Percentiles rank a stretch among this genome's conserved stretches.
Conservation (phyloP, 2,113 vertebrate genomes). For the Festucalex cinctus region DNA sequence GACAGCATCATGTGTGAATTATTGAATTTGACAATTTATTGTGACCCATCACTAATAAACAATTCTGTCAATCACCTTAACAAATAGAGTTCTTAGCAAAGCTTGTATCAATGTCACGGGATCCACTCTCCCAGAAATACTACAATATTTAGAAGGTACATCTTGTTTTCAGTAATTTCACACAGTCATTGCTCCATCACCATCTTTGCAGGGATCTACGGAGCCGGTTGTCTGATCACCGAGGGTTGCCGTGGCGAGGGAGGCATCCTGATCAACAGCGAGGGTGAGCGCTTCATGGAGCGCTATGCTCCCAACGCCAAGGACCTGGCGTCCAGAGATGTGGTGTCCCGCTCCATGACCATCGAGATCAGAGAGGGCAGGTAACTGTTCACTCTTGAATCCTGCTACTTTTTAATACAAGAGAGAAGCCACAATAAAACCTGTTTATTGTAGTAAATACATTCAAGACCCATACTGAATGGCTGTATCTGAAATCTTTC, state of each 20-base stretch:
- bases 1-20: background rate
- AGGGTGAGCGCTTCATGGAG: constrained; percentile 98
- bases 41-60: background rate
- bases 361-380: constrained; percentile 97
- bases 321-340: constrained; percentile 94
- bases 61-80: background rate
- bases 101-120: background rate
- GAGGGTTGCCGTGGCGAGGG: constrained; percentile 97
- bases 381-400: constrained; percentile 51
- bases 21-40: background rate
- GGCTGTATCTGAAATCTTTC: no score
- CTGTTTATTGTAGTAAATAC: no score
- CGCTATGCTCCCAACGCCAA: constrained; percentile 95
- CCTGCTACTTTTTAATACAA: background rate
- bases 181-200: background rate
- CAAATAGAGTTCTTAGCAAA: no score
- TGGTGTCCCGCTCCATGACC: constrained; percentile 96
- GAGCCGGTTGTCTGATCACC: constrained; percentile 95
- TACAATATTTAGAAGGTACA: background rate
- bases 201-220: constrained; percentile 84
- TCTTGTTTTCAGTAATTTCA: background rate
- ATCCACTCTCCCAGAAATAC: background rate
- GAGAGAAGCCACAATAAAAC: background rate
- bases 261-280: constrained; percentile 94
- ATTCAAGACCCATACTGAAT: no score